phyloP scores from a whole-genome alignment of 1,140 invertebrate species.

The Drosophila orosa region DNA sequence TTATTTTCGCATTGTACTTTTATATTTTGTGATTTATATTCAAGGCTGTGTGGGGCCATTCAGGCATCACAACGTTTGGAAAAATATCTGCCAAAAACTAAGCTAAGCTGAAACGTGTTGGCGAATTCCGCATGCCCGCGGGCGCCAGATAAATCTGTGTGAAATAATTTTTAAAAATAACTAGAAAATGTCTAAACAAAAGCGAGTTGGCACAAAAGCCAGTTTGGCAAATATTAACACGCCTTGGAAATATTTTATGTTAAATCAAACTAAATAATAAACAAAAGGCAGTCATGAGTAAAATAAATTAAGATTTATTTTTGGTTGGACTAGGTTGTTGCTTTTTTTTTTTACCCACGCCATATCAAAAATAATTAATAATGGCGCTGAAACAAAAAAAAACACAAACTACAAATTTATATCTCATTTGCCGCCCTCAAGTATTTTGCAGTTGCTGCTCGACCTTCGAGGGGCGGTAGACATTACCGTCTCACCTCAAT shows the following conservation, averaged over 20 bases:
- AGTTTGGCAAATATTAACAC: constrained; percentile 42
- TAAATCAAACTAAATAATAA: constrained; percentile 50
- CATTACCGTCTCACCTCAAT: constrained; percentile 72
- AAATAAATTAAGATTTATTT: constrained; percentile 49
- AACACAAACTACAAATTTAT: constrained; percentile 34
- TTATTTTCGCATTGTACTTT: constrained; percentile 6
- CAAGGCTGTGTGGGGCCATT: constrained; percentile 63
- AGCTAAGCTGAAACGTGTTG: constrained; percentile 26
- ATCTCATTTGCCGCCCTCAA: constrained; percentile 63
- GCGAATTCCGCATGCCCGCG: constrained; percentile 40
- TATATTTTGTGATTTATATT: constrained; percentile 42
- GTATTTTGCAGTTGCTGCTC: constrained; percentile 45
- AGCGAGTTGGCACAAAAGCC: constrained; percentile 22
- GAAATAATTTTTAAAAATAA: constrained; percentile 34
- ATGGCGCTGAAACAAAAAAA: constrained; percentile 27
- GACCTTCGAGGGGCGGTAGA: constrained; percentile 74
- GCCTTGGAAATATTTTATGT: constrained; percentile 47
- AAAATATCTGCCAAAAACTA: constrained; percentile 25
- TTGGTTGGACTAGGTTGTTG: background rate
- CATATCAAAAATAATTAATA: constrained; percentile 55
- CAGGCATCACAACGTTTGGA: constrained; percentile 61
- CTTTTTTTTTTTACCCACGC: constrained; percentile 12
- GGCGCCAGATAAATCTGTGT: constrained; percentile 24
- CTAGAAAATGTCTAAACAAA: constrained; percentile 38
- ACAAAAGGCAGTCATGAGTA: constrained; percentile 40